Evolutionary conservation across 1,140 invertebrate species (phyloP).

Genomic region (Anoplophora glabripennis): DNA sequence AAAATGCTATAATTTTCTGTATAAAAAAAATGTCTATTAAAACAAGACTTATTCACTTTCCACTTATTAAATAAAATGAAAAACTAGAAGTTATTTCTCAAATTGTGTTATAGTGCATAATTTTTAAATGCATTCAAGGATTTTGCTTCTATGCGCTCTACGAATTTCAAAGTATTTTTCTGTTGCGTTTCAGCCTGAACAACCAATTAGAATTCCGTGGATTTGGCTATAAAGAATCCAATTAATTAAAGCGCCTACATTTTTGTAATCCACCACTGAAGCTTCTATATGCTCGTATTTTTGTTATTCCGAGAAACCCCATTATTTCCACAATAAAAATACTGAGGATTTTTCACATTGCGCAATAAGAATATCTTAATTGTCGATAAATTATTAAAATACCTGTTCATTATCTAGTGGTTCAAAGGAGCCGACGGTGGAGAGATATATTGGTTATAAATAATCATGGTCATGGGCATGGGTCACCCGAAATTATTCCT

Average conservation of each 20-base stretch:
- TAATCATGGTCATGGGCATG: slow-evolving; percentile 14
- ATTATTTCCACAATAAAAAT: slow-evolving; percentile 10
- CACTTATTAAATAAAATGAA: no score
- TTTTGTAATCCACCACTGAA: background rate
- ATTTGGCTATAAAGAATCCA: slow-evolving; percentile 1
- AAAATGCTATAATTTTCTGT: no score
- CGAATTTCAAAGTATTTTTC: no score
- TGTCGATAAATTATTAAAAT: slow-evolving; percentile 36
- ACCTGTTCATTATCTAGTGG: slow-evolving; percentile 31
- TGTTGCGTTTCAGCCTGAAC: background rate
- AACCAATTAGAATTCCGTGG: slow-evolving; percentile 8
- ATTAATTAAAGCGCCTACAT: background rate
- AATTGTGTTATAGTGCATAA: no score
- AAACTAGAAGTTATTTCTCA: no score
- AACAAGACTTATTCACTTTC: no score
- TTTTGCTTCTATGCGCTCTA: no score
- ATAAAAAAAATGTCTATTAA: no score
- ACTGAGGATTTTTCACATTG: slow-evolving; percentile 14
- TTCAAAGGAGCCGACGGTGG: slow-evolving; percentile 29
- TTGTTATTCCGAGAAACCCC: background rate
- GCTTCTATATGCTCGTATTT: background rate
- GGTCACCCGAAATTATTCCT: slow-evolving; percentile 19
- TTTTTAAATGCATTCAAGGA: no score
- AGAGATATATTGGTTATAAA: slow-evolving; percentile 32
- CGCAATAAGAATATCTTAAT: slow-evolving; percentile 25